Evolutionary conservation across 2,797 vertebrate species (phyloP).

Genomic region (Cirrhinus mrigala): DNA sequence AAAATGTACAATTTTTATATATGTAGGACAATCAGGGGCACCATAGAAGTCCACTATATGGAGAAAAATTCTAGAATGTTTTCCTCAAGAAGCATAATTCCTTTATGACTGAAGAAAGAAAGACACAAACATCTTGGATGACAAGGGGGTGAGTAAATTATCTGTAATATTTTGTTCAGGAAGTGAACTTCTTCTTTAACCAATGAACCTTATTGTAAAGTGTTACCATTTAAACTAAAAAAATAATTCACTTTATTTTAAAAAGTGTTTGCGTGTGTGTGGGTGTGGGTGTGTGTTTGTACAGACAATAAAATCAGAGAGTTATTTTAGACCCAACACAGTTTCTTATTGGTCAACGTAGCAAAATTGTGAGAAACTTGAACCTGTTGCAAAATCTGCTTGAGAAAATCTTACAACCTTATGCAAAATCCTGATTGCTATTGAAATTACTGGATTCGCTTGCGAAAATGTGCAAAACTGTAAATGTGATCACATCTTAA

Average conservation of each 20-base stretch:
- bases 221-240: background rate
- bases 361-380: background rate
- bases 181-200: too few relatives aligned
- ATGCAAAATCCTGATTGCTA: background rate
- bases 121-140: too few relatives aligned
- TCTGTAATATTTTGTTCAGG: too few relatives aligned
- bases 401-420: background rate
- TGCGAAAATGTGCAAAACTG: background rate
- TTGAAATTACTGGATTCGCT: background rate
- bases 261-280: too few relatives aligned
- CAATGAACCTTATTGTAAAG: too few relatives aligned
- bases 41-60: too few relatives aligned
- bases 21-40: too few relatives aligned
- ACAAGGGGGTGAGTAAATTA: too few relatives aligned
- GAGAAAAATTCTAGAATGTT: too few relatives aligned
- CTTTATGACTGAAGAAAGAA: too few relatives aligned
- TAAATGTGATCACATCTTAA: background rate
- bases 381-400: background rate
- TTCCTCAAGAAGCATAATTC: too few relatives aligned
- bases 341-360: background rate
- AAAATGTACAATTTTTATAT: too few relatives aligned
- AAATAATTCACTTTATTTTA: background rate
- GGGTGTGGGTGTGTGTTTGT: background rate
- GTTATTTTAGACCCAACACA: background rate
- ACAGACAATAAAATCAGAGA: background rate